phyloP scores from a whole-genome alignment of 2,113 vertebrate species.

The Psammodynastes pulverulentus region DNA sequence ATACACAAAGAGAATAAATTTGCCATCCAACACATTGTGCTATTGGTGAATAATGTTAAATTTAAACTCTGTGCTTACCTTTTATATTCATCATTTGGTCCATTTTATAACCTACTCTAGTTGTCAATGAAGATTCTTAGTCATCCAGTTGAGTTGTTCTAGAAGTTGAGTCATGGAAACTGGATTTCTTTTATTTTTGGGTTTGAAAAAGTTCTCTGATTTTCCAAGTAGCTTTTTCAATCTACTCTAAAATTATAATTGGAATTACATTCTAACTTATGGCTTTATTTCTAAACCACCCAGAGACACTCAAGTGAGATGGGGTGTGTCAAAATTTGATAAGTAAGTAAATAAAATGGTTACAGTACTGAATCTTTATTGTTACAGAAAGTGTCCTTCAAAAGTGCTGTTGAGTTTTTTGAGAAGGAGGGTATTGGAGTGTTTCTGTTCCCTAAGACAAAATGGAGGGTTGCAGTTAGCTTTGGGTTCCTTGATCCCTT shows the following conservation, averaged over 20 bases:
- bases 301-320: background rate
- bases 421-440: conserved; percentile 32
- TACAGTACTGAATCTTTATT: conserved; percentile 46
- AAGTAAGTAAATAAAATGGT: conserved; percentile 22
- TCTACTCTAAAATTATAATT: background rate
- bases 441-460: background rate
- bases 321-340: background rate
- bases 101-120: background rate
- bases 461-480: background rate
- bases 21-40: conserved; percentile 28
- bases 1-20: conserved; percentile 4
- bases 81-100: conserved; percentile 14
- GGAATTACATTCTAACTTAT: conserved; percentile 21
- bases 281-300: conserved; percentile 4
- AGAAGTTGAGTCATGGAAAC: background rate
- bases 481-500: background rate
- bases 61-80: conserved; percentile 46
- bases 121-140: background rate
- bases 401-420: conserved; percentile 47
- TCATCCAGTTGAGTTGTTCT: background rate
- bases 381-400: conserved; percentile 39
- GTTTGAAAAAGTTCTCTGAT: background rate
- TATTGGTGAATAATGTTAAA: conserved; percentile 46
- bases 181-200: background rate
- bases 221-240: background rate